These are phyloP conservation scores for Vidua macroura DNA, from an alignment of 2,113 vertebrate genomes.

Conservation along the genomic window DNA sequence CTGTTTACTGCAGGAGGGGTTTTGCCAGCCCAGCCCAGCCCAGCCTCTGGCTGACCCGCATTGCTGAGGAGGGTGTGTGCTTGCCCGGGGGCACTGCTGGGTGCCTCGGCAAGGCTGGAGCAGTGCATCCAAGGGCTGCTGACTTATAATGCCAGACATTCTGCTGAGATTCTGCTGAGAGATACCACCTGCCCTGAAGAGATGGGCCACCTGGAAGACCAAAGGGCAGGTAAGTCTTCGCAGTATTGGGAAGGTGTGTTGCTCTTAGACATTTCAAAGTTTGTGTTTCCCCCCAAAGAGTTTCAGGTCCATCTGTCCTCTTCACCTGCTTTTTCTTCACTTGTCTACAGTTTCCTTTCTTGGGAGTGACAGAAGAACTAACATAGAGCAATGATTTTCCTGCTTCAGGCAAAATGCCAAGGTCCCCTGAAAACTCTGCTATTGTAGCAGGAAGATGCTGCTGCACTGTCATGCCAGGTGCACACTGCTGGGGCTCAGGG, in stretches of 20 bases:
- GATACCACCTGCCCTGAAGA: not conserved
- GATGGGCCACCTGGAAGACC: not conserved
- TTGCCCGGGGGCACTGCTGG: not conserved
- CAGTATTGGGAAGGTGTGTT: not conserved
- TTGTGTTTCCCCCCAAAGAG: not conserved
- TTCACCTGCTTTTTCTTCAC: not conserved
- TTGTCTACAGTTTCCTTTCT: not conserved
- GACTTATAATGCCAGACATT: not conserved
- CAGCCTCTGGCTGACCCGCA: fast-evolving
- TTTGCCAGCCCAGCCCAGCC: not conserved
- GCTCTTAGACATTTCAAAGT: not conserved
- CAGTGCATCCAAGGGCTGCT: not conserved
- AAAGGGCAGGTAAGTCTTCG: not conserved
- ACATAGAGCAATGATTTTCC: not conserved
- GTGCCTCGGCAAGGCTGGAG: not conserved
- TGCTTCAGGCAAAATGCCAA: not conserved
- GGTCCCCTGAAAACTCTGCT: not conserved
- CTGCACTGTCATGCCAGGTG: not conserved
- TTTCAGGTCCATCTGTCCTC: not conserved
- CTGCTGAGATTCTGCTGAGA: not conserved
- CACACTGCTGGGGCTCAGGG: not conserved
- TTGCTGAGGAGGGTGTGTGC: not conserved
- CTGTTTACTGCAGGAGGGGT: not conserved
- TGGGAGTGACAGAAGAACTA: not conserved
- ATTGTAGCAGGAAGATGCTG: not conserved